phyloP scores from a whole-genome alignment of 2,888 invertebrate species.

The Andrena camellia region DNA sequence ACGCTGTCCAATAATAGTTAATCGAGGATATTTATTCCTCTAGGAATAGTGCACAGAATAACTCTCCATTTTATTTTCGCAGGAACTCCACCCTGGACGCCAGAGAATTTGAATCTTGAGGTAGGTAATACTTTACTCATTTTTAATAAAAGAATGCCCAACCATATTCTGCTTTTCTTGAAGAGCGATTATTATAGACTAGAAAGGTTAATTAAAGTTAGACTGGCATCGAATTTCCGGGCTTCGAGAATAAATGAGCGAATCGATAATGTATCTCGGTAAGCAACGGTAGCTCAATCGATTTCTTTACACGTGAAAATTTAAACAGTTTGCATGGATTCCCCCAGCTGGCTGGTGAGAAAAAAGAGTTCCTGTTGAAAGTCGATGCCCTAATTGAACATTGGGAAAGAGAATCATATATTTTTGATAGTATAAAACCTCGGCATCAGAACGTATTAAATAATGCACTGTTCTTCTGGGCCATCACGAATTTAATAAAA shows the following conservation, averaged over 20 bases:
- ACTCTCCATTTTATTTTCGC: not conserved
- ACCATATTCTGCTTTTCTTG: not conserved
- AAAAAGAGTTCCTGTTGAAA: conserved; percentile 9
- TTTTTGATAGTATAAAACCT: not conserved
- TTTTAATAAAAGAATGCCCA: not conserved
- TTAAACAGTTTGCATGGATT: conserved; percentile 50
- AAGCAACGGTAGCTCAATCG: conserved; percentile 41
- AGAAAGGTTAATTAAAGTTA: conserved; percentile 26
- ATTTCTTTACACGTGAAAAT: conserved; percentile 52
- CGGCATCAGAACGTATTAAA: not conserved
- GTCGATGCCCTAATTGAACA: conserved; percentile 13
- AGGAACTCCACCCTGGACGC: too few relatives aligned
- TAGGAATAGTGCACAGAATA: too few relatives aligned
- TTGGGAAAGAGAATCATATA: not conserved
- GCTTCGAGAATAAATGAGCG: conserved; percentile 44
- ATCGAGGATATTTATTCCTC: too few relatives aligned
- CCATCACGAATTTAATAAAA: too few relatives aligned
- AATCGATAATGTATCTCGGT: conserved; percentile 53
- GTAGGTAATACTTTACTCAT: not conserved
- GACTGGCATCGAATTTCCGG: conserved; percentile 38
- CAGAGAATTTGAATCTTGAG: too few relatives aligned
- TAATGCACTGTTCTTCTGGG: too few relatives aligned
- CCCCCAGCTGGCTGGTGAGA: not conserved
- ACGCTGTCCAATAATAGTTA: too few relatives aligned
- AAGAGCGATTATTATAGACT: not conserved